Evolutionary conservation across 1,140 invertebrate species (phyloP).

Genomic region (Macrotrachela quadricornifera): DNA sequence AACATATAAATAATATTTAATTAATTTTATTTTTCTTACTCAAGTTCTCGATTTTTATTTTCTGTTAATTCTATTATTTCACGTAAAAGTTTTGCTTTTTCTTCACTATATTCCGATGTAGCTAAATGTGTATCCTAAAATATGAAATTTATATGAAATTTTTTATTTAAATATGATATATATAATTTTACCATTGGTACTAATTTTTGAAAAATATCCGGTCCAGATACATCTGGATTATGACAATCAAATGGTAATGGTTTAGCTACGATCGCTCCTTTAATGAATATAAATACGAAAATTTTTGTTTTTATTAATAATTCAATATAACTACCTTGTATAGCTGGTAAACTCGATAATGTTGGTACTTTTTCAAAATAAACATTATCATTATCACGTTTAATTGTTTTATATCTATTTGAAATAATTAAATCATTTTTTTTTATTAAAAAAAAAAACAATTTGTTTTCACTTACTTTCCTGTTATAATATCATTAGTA

Average conservation of each 20-base stretch:
- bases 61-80: conserved; percentile 53
- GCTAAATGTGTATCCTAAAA: neutral
- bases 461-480: no score
- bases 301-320: no score
- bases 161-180: conserved; percentile 26
- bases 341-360: conserved; percentile 49
- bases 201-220: conserved; percentile 60
- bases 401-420: conserved; percentile 50
- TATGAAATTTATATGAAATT: neutral
- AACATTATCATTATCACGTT: conserved; percentile 95
- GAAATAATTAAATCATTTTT: no score
- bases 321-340: conserved; percentile 36
- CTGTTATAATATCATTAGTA: no score
- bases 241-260: conserved; percentile 66
- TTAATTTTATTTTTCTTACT: conserved; percentile 23
- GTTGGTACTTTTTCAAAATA: conserved; percentile 86
- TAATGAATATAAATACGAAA: no score
- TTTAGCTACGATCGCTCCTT: conserved; percentile 69
- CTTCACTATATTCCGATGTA: conserved; percentile 41
- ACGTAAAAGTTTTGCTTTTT: conserved; percentile 72
- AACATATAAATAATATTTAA: no score
- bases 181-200: conserved; percentile 79
- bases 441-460: no score
- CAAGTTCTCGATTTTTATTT: conserved; percentile 60
- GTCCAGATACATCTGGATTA: conserved; percentile 69